Evolutionary conservation across 2,888 invertebrate species (phyloP).

Genomic region (Gibbula magus): DNA sequence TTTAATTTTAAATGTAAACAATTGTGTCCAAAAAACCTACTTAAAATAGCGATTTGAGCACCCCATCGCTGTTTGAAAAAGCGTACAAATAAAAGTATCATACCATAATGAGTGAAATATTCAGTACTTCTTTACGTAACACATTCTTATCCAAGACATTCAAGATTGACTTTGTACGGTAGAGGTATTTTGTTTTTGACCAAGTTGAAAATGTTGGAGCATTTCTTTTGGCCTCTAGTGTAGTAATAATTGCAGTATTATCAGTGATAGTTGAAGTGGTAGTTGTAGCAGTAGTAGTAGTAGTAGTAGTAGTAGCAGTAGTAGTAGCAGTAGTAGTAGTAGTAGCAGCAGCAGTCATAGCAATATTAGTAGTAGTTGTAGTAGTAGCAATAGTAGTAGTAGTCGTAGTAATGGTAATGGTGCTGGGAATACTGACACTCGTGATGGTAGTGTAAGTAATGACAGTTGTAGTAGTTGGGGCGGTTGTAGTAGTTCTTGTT

Average conservation of each 20-base stretch:
- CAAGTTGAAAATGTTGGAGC: too few relatives aligned
- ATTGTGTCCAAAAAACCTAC: too few relatives aligned
- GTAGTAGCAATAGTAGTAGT: constrained; percentile 25
- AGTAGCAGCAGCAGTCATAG: constrained; percentile 30
- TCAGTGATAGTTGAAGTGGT: constrained; percentile 30
- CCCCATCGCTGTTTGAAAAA: too few relatives aligned
- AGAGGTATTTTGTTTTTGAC: too few relatives aligned
- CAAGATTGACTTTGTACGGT: too few relatives aligned
- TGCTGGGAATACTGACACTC: neutral
- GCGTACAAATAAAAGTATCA: too few relatives aligned
- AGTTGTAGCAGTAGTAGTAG: constrained; percentile 31
- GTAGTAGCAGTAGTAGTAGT: constrained; percentile 32
- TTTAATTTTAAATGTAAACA: too few relatives aligned
- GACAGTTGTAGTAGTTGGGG: neutral
- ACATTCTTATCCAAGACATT: too few relatives aligned
- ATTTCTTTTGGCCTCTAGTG: too few relatives aligned
- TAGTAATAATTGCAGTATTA: constrained; percentile 31
- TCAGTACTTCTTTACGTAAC: too few relatives aligned
- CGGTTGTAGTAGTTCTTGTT: neutral
- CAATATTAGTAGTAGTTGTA: constrained; percentile 26
- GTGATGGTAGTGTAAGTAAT: neutral
- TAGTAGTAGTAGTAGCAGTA: constrained; percentile 32
- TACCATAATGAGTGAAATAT: too few relatives aligned
- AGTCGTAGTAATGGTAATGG: constrained; percentile 28
- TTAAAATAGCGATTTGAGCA: too few relatives aligned